A percentile compares a stretch with the other conserved stretches of the same genome.
These are phyloP conservation scores for Onychomys torridus DNA, from an alignment of 2,797 vertebrate species.

Conservation along the genomic window DNA sequence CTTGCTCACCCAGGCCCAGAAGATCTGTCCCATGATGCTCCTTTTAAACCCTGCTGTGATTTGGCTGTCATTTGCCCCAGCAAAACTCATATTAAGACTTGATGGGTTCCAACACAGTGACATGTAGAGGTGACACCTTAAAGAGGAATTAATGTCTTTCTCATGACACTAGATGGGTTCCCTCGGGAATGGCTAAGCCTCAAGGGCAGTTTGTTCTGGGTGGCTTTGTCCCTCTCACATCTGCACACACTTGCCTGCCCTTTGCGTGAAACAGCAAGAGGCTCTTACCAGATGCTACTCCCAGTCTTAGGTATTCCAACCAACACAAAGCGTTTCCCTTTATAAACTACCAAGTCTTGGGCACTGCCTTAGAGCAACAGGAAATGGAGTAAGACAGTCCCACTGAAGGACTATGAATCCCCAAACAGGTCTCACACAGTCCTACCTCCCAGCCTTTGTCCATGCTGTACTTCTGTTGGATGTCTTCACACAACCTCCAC, in stretches of 20 bases:
- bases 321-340: background rate
- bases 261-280: background rate
- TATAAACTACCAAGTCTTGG: background rate
- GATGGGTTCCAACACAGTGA: background rate
- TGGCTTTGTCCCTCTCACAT: background rate
- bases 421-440: background rate
- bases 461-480: background rate
- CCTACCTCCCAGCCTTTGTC: background rate
- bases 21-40: background rate
- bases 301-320: background rate
- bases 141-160: background rate
- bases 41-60: background rate
- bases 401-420: background rate
- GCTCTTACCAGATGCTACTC: background rate
- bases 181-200: background rate
- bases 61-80: background rate
- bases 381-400: background rate
- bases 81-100: background rate
- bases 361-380: background rate
- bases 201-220: background rate
- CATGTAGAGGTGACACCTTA: background rate
- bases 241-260: background rate
- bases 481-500: background rate
- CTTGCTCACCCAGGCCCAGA: background rate
- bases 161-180: background rate